Evolutionary conservation across 2,113 vertebrate species (phyloP).

Genomic region (Gobio gobio): DNA sequence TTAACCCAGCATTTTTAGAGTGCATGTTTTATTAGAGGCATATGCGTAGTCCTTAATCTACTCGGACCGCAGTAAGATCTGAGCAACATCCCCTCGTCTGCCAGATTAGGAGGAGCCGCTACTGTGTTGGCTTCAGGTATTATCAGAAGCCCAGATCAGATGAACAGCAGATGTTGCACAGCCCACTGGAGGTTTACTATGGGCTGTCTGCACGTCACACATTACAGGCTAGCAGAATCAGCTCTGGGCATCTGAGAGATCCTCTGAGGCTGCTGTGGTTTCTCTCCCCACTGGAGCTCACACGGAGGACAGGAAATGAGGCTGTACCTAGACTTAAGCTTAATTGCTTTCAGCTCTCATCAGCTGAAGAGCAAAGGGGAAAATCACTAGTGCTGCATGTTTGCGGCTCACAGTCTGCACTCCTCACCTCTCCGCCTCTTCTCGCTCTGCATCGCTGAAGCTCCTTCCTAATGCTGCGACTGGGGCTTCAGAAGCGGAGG

Average conservation of each 20-base stretch:
- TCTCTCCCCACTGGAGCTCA: conserved; percentile 48
- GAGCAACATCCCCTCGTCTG: neutral
- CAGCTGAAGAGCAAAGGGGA: conserved; percentile 48
- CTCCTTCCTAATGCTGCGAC: conserved; percentile 41
- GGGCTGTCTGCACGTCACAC: conserved; percentile 54
- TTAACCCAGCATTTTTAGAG: no score
- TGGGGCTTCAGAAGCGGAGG: conserved; percentile 55
- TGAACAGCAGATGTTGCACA: conserved; percentile 71
- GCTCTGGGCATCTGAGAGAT: conserved; percentile 46
- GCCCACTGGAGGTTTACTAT: conserved; percentile 56
- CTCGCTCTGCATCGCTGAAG: conserved; percentile 40
- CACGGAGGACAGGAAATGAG: conserved; percentile 59
- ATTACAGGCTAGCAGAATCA: conserved; percentile 39
- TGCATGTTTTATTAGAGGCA: neutral
- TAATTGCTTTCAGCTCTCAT: conserved; percentile 71
- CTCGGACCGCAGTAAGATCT: neutral
- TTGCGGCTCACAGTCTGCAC: conserved; percentile 53
- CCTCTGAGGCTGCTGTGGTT: conserved; percentile 64
- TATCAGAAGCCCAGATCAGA: conserved; percentile 67
- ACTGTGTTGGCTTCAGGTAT: conserved; percentile 68
- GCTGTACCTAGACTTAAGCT: conserved; percentile 51
- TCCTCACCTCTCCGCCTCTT: conserved; percentile 35
- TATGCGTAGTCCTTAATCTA: neutral
- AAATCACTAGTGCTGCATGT: conserved; percentile 49
- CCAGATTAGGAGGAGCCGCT: conserved; percentile 45